Percentiles rank a stretch among this genome's conserved stretches.
Conservation (phyloP, 2,888 invertebrate genomes). For the Arge pagana region DNA sequence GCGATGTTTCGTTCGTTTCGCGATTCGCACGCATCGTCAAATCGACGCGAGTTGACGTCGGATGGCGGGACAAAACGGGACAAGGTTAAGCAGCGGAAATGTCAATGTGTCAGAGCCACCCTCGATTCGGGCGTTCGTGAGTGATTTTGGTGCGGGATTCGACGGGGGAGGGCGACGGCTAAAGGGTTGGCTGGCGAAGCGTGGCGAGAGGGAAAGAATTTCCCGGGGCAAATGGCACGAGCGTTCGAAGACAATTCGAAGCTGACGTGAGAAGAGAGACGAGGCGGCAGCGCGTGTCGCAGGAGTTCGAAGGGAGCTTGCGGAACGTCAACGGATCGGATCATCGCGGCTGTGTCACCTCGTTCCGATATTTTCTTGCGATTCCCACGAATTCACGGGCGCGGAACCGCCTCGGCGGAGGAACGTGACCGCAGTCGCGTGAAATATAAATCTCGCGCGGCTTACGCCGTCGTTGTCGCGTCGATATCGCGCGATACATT, state of each 20-base stretch:
- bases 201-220: too few relatives aligned
- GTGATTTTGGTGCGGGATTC: conserved; percentile 6
- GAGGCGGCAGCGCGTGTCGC: not conserved
- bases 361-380: conserved; percentile 3
- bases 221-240: too few relatives aligned
- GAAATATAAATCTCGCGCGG: too few relatives aligned
- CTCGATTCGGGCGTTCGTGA: conserved; percentile 2
- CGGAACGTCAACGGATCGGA: conserved; percentile 16
- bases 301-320: conserved; percentile 8
- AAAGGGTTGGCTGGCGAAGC: too few relatives aligned
- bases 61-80: not conserved
- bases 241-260: conserved; percentile 12
- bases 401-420: too few relatives aligned
- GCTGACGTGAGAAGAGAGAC: conserved; percentile 15
- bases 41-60: too few relatives aligned
- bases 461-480: too few relatives aligned
- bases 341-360: conserved; percentile 10
- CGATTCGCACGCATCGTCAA: too few relatives aligned
- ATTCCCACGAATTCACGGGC: too few relatives aligned
- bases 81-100: conserved; percentile 16
- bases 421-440: too few relatives aligned
- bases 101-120: conserved; percentile 19
- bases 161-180: not conserved
- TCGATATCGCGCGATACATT: too few relatives aligned
- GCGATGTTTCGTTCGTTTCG: too few relatives aligned